phyloP scores from a whole-genome alignment of 2,888 invertebrate species.

The Microdon myrmicae region DNA sequence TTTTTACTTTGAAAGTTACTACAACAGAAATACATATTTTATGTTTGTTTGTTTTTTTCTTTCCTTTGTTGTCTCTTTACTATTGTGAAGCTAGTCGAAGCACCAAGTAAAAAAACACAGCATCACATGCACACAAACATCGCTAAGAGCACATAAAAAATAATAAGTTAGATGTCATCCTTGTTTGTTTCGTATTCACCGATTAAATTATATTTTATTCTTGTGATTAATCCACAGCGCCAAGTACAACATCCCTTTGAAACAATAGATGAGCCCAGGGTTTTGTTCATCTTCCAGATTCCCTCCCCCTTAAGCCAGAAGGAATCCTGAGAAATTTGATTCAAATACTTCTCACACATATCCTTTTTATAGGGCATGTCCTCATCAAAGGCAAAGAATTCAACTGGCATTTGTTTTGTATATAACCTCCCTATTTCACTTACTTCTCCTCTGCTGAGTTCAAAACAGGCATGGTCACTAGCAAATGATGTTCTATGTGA shows the following conservation, averaged over 20 bases:
- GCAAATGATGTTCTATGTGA: too few species aligned
- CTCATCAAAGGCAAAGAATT: conserved; percentile 18
- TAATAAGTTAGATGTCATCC: conserved; percentile 3
- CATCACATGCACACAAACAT: neutral
- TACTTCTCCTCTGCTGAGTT: neutral
- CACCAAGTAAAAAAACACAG: conserved; percentile 5
- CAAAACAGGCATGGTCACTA: too few species aligned
- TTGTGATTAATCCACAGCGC: conserved; percentile 17
- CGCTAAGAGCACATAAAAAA: conserved; percentile 4
- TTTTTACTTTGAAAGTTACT: too few species aligned
- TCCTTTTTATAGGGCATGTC: conserved; percentile 20
- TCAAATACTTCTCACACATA: conserved; percentile 38
- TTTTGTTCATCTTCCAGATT: neutral
- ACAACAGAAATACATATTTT: conserved; percentile 19
- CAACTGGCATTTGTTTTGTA: conserved; percentile 15
- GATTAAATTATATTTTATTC: conserved; percentile 28
- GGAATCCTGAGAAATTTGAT: conserved; percentile 23
- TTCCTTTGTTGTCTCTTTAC: neutral
- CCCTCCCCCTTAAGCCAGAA: conserved; percentile 8
- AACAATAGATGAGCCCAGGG: neutral
- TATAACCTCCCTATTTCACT: too few species aligned
- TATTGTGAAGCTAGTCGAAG: conserved; percentile 21
- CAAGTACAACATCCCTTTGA: conserved; percentile 28
- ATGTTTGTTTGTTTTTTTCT: conserved; percentile 2
- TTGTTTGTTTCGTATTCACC: conserved; percentile 14